Conservation (phyloP, 2,888 invertebrate species). For the Lasioglossum zephyrum region DNA sequence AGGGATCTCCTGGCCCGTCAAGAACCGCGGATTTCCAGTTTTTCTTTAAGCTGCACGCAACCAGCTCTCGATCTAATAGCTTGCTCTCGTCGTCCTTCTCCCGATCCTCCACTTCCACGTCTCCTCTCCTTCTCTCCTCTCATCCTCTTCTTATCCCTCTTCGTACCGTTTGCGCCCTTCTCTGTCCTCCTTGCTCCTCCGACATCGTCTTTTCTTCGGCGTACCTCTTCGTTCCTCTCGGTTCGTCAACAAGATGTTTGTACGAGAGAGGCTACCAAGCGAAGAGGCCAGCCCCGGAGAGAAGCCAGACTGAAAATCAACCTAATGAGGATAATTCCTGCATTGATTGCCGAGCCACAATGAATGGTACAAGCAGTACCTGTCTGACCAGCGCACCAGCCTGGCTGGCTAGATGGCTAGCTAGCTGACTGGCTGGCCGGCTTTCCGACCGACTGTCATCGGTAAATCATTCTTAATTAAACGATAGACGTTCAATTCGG, state of each 20-base stretch:
- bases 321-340: slow-evolving; percentile 84
- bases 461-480: slow-evolving; percentile 84
- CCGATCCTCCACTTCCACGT: slow-evolving; percentile 48
- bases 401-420: slow-evolving; percentile 32
- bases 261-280: slow-evolving; percentile 31
- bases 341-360: slow-evolving; percentile 80
- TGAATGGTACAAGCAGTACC: slow-evolving; percentile 73
- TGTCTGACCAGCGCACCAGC: slow-evolving; percentile 58
- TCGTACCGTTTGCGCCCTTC: slow-evolving; percentile 36
- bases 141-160: slow-evolving; percentile 37
- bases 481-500: slow-evolving; percentile 83
- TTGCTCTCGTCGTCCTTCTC: slow-evolving; percentile 67
- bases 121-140: slow-evolving; percentile 31
- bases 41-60: slow-evolving; percentile 77
- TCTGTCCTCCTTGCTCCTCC: slow-evolving; percentile 34
- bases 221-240: slow-evolving; percentile 20
- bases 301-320: slow-evolving; percentile 76
- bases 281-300: slow-evolving; percentile 57
- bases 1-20: slow-evolving; percentile 75
- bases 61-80: slow-evolving; percentile 81
- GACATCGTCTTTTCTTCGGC: slow-evolving; percentile 35
- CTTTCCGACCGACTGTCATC: slow-evolving; percentile 57
- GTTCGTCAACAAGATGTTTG: slow-evolving; percentile 44
- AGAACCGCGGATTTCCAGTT: slow-evolving; percentile 81
- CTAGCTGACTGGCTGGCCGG: slow-evolving; percentile 2